phyloP scores from a whole-genome alignment of 1,140 invertebrate genomes.

The Drosophila malerkotliana region DNA sequence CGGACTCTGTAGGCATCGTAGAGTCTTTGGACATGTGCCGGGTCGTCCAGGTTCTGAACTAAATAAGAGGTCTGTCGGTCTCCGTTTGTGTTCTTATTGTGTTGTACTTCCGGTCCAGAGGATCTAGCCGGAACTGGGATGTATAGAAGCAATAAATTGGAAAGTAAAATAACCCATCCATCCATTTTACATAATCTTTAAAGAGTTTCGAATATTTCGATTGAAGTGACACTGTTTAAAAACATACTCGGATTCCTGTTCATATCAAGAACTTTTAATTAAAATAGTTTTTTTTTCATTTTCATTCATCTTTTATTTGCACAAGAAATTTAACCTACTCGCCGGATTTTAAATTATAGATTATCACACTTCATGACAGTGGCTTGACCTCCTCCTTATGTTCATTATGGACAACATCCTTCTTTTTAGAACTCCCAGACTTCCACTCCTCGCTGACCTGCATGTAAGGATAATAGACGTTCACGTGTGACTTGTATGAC shows the following conservation, averaged over 20 bases:
- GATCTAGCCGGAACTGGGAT: not conserved
- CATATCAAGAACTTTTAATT: not conserved
- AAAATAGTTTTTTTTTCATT: not conserved
- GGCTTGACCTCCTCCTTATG: not conserved
- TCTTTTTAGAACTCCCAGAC: not conserved
- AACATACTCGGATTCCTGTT: not conserved
- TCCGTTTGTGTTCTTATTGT: not conserved
- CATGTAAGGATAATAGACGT: conserved; percentile 97
- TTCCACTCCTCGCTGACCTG: conserved; percentile 13
- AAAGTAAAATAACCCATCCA: conserved; percentile 1
- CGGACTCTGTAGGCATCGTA: conserved; percentile 49
- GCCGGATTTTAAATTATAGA: not conserved
- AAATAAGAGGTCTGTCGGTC: not conserved
- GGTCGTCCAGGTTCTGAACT: not conserved
- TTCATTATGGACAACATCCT: not conserved
- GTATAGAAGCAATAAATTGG: conserved; percentile 16
- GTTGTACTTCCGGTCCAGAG: no score
- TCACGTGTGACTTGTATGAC: conserved; percentile 91
- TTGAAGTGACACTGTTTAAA: not conserved
- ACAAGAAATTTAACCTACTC: not conserved
- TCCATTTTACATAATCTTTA: conserved; percentile 16
- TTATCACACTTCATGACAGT: not conserved
- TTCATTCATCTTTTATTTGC: no score
- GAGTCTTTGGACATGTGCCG: conserved; percentile 30
- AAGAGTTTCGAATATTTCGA: not conserved